These are phyloP conservation scores for Nudaria mundana DNA, from an alignment of 2,888 invertebrate genomes.

Conservation along the genomic window DNA sequence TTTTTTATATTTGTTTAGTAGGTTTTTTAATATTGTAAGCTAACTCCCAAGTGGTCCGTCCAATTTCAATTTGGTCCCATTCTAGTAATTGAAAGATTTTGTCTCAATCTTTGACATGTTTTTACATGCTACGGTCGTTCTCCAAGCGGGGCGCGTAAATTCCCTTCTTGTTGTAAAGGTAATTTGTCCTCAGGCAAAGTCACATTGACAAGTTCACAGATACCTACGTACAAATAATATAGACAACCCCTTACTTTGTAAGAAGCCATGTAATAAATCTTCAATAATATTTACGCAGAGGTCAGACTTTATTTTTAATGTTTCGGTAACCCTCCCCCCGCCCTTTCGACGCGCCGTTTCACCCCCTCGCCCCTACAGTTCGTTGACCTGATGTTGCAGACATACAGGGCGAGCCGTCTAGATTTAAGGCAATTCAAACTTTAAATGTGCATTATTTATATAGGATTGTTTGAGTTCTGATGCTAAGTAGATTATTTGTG, in stretches of 20 bases:
- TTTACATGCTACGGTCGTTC: too few relatives aligned
- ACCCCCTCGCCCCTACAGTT: conserved; percentile 27
- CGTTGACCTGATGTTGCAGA: conserved; percentile 48
- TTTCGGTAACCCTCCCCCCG: conserved; percentile 38
- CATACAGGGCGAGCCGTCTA: conserved; percentile 37
- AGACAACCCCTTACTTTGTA: conserved; percentile 6
- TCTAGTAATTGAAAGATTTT: too few relatives aligned
- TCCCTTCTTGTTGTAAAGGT: too few relatives aligned
- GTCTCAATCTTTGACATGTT: too few relatives aligned
- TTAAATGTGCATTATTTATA: conserved; percentile 39
- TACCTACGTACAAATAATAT: too few relatives aligned
- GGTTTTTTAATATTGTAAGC: too few relatives aligned
- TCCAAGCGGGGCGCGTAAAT: too few relatives aligned
- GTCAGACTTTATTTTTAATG: conserved; percentile 40
- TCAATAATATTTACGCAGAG: conserved; percentile 19
- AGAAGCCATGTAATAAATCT: conserved; percentile 12
- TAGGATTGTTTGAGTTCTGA: conserved; percentile 16
- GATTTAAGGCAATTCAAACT: conserved; percentile 38
- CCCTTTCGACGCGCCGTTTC: conserved; percentile 7
- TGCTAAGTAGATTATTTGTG: conserved; percentile 6
- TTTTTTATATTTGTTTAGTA: too few relatives aligned
- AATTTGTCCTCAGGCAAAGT: too few relatives aligned
- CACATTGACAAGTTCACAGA: too few relatives aligned
- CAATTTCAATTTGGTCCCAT: too few relatives aligned
- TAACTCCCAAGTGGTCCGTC: too few relatives aligned